Base-by-base conservation (phyloP, 2,888 invertebrate species). In the Chromoteleia sp. region DNA sequence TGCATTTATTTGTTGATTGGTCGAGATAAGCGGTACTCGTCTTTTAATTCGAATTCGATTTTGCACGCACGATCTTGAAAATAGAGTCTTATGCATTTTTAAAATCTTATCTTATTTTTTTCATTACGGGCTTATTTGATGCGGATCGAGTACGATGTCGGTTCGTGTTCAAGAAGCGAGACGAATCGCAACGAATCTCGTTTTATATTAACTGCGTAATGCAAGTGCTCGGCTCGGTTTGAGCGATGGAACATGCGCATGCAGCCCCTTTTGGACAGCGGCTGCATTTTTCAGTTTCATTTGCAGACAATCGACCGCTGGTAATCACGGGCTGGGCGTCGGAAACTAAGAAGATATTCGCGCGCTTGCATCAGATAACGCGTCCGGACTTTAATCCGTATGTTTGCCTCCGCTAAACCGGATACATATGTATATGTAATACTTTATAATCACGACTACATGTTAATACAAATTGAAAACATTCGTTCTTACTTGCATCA, bases 341-440 rank as follows among this genome's bases (percentile, higher is more conserved):
- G 88, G 89, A 89, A 89, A 87, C 86, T 84, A 86, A 81, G 82
- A 86, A 88, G 88, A 89, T 89, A 89, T 88, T 89, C 87, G 88
- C 88, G 86, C 89, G 86, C 85, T 87, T 88, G 85, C 86, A 89
- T 89, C 89, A 89, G 89, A 89, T 89, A 89, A 87, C 84, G 84
- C 83, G 75, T 75, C 71, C 79, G 78, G 59, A 67, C 61, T 82
- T 79, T 79, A 76, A 80, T 75, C 71, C 83, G 36, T 73, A 73
- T 75, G 68, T 65, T 77, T 73, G 77, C 82, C 79, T 74, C 63
- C 29, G 70, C 67, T 68, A 63, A 79, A 74, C 77, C 70, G 80
- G 74, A 89, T 88, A 88, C 88, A 79, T 79, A 70, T 76, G 67
- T 81, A 76, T 75, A 80, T 71, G 76, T 81, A 71, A 76, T 75